These are phyloP conservation scores for Ptychadena robeensis DNA, from an alignment of 2,797 vertebrate genomes.

Conservation along the genomic window DNA sequence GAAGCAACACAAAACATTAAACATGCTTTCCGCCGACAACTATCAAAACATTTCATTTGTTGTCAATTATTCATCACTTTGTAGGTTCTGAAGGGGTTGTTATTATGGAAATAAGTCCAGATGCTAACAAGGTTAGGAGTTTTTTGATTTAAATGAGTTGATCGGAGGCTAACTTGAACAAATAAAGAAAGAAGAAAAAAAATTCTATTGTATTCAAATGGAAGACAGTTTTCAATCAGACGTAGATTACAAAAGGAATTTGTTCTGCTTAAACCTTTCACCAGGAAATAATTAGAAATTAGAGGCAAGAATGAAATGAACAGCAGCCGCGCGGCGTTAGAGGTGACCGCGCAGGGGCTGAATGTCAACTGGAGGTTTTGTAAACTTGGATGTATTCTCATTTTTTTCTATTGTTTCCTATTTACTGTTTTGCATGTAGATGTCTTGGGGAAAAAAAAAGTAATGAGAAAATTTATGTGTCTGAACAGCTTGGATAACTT, in stretches of 20 bases:
- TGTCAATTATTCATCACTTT: slow-evolving; percentile 98
- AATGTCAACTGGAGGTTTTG: slow-evolving; percentile 30
- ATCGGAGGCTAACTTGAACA: slow-evolving; percentile 83
- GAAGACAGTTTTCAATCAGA: slow-evolving; percentile 74
- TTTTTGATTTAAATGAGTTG: slow-evolving; percentile 88
- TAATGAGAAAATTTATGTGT: background rate
- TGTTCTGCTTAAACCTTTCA: slow-evolving; percentile 67
- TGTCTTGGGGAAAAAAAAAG: background rate
- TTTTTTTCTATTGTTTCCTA: background rate
- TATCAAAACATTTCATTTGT: slow-evolving; percentile 99
- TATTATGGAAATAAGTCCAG: slow-evolving; percentile 97
- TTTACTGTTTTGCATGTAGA: background rate
- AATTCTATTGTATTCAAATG: slow-evolving; percentile 73
- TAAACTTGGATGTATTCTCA: background rate
- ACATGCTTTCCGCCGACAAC: slow-evolving; percentile 89
- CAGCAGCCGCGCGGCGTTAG: slow-evolving; percentile 26
- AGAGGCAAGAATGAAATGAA: slow-evolving; percentile 51
- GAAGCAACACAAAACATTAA: slow-evolving; percentile 97
- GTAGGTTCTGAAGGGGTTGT: slow-evolving; percentile 96
- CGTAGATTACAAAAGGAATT: slow-evolving; percentile 79
- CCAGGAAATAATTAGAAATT: slow-evolving; percentile 57
- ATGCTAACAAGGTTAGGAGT: slow-evolving; percentile 95
- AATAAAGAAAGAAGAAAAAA: slow-evolving; percentile 64
- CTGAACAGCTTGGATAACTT: background rate
- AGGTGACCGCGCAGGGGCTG: slow-evolving; percentile 30